Evolutionary conservation across 2,888 invertebrate genomes (phyloP), one percentile per base, ranked within the genome.

Genomic region (Danaus chrysippus): DNA sequence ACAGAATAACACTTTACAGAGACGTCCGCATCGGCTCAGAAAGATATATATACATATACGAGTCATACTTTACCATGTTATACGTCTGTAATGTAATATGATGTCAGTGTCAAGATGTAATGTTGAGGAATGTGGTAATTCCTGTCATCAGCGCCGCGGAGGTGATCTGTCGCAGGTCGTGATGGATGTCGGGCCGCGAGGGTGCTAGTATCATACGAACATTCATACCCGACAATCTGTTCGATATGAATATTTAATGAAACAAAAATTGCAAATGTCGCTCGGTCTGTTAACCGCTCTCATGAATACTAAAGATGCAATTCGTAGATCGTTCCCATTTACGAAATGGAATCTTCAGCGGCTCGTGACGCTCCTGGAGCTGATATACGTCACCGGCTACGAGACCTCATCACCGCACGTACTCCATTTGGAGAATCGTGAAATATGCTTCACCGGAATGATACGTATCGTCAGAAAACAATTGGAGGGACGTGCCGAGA

Each of bases 401-500:
- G 73, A 70, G 74, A 77, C 74, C 73, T 73, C 74, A 76, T 76
- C 75, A 76, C 71, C 67, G 71, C 67, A 70, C 73, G 73, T 74
- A 74, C 73, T 73, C 73, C 74, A 74, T 73, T 76, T 72, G 71
- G 73, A 72, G 86, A 87, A 87, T 86, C 85, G 81, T 82, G 76
- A 77, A 82, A 83, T 83, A 82, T 82, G 85, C 86, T 87, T 87
- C 84, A 86, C 86, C 87, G 84, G 86, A 88, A 87, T 88, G 87
- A 89, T 87, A 86, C 87, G 83, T 81, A 87, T 87, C 89, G 85
- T 90, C 89, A 88, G 88, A 88, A 90, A 90, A 89, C 90, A 90
- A 90, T 90, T 88, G 87, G 85, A 78, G 77, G 79, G 80, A 89
- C 90, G 90, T 90, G 90, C 74, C 77, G 77, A 68, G 79, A 77